Conservation (phyloP, 2,113 vertebrate genomes). For the Ageneiosus marmoratus region DNA sequence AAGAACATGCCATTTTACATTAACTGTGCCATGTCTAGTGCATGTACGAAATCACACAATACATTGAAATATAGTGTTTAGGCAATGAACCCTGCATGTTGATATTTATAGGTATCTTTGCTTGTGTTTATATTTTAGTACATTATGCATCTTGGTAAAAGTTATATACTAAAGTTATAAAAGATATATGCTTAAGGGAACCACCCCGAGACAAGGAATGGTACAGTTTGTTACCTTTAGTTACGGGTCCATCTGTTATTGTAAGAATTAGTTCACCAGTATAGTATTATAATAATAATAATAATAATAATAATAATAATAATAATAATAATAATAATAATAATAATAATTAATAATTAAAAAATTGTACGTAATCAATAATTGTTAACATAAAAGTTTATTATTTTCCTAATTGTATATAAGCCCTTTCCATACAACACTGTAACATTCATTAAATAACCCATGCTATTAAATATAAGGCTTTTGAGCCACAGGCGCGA, state of each 20-base stretch:
- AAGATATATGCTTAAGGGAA: background rate
- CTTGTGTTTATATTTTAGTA: background rate
- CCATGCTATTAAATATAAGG: background rate
- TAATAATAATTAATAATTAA: background rate
- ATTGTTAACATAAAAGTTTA: background rate
- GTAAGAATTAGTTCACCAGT: background rate
- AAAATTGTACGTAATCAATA: background rate
- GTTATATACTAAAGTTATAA: background rate
- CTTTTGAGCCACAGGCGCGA: constrained; percentile 55
- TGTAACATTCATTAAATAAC: no score
- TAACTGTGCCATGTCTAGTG: background rate
- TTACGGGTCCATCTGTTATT: background rate
- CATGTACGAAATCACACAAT: background rate
- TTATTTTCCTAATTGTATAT: background rate
- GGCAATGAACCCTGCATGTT: background rate
- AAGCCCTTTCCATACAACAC: background rate
- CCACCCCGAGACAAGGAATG: background rate
- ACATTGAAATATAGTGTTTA: background rate
- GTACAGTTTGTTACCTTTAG: background rate
- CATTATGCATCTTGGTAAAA: background rate
- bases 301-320: constrained; percentile 18
- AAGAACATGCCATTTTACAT: background rate
- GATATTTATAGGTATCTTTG: background rate
- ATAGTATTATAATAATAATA: background rate
- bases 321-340: constrained; percentile 11